Evolutionary conservation across 2,888 invertebrate species (phyloP).

Genomic region (Onchidella celtica): DNA sequence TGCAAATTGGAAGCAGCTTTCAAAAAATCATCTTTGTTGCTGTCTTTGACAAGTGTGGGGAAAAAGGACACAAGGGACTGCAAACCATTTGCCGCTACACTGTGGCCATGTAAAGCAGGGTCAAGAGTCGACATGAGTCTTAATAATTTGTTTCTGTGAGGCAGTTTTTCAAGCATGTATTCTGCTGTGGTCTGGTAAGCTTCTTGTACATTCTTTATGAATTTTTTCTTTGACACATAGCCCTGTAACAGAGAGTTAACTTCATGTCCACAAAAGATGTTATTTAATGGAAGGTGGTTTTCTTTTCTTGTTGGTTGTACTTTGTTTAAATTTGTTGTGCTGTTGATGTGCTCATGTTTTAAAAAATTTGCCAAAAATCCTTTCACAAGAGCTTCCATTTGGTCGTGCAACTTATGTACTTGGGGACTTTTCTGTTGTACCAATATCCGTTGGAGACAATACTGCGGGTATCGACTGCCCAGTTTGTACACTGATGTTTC

Average conservation of each 20-base stretch:
- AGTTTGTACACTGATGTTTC: no score
- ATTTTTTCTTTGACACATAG: background rate
- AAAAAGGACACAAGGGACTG: background rate
- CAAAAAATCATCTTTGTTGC: background rate
- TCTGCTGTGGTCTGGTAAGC: background rate
- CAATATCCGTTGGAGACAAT: no score
- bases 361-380: background rate
- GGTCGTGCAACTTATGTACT: slow-evolving; percentile 14
- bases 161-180: slow-evolving; percentile 28
- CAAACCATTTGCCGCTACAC: background rate
- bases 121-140: background rate
- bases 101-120: background rate
- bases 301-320: no score
- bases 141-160: background rate
- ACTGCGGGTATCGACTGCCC: no score
- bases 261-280: background rate
- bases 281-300: background rate
- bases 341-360: background rate
- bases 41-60: background rate
- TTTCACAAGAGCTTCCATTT: background rate
- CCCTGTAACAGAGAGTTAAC: no score
- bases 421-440: background rate
- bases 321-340: no score
- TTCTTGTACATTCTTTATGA: background rate
- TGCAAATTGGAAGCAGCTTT: background rate